Conservation (phyloP, 2,113 vertebrate genomes). For the Alethe castanea region DNA sequence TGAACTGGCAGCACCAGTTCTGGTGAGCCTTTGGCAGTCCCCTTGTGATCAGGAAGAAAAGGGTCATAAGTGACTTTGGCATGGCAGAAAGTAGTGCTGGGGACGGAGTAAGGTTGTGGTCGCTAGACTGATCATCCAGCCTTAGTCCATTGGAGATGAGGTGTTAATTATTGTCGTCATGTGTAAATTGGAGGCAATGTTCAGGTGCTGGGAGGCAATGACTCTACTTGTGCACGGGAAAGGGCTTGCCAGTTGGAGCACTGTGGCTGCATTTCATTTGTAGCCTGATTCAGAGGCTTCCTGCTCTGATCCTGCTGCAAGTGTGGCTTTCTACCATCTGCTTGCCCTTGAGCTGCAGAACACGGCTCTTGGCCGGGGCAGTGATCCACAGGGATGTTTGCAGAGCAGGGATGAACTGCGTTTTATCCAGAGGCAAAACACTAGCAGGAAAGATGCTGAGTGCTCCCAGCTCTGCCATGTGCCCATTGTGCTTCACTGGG, state of each 20-base stretch:
- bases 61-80: neutral
- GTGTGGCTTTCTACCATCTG: neutral
- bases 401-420: neutral
- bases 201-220: neutral
- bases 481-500: neutral
- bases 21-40: neutral
- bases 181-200: neutral
- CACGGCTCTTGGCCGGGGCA: neutral
- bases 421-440: neutral
- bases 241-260: neutral
- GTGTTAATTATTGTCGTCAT: neutral
- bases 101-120: neutral
- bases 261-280: fast-evolving
- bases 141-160: neutral
- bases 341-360: neutral
- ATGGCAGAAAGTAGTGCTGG: neutral
- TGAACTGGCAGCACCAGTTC: neutral
- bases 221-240: fast-evolving
- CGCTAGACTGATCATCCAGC: neutral
- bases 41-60: neutral
- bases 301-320: neutral
- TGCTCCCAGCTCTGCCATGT: neutral
- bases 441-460: neutral
- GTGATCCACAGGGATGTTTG: neutral
- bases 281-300: neutral